Conservation (phyloP, 1,140 invertebrate genomes). For the Macrosteles quadrilineatus region DNA sequence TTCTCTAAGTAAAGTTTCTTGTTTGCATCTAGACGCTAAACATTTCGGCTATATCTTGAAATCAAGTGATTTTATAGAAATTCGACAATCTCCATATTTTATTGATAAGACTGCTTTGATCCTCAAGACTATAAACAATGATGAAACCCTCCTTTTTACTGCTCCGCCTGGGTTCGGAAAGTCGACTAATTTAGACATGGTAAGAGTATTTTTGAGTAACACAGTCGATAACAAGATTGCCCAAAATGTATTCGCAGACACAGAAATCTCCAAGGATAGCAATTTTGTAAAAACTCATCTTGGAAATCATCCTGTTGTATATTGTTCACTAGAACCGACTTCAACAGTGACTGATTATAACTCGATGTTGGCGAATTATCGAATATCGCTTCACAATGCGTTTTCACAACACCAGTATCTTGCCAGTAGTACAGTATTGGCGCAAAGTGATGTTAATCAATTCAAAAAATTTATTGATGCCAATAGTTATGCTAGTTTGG, state of each 20-base stretch:
- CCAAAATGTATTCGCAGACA: neutral
- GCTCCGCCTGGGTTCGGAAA: neutral
- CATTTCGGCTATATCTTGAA: neutral
- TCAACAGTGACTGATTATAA: neutral
- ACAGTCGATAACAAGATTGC: neutral
- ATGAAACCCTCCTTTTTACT: neutral
- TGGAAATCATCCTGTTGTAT: neutral
- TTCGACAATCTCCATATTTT: neutral
- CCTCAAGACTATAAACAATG: neutral
- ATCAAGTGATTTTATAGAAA: neutral
- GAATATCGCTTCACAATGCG: neutral
- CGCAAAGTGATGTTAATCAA: neutral
- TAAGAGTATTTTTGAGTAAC: neutral
- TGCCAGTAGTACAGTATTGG: neutral
- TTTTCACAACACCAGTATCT: slow-evolving; percentile 4
- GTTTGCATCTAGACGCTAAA: too few species aligned
- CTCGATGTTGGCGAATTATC: neutral
- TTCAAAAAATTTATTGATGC: neutral
- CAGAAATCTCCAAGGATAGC: neutral
- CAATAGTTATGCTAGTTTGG: neutral
- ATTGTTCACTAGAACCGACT: neutral
- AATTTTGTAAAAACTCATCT: neutral
- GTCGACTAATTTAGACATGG: neutral
- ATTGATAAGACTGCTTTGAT: neutral
- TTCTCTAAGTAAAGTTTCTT: too few species aligned